Conservation (phyloP, 2,113 vertebrate genomes). For the Xenopus borealis region DNA sequence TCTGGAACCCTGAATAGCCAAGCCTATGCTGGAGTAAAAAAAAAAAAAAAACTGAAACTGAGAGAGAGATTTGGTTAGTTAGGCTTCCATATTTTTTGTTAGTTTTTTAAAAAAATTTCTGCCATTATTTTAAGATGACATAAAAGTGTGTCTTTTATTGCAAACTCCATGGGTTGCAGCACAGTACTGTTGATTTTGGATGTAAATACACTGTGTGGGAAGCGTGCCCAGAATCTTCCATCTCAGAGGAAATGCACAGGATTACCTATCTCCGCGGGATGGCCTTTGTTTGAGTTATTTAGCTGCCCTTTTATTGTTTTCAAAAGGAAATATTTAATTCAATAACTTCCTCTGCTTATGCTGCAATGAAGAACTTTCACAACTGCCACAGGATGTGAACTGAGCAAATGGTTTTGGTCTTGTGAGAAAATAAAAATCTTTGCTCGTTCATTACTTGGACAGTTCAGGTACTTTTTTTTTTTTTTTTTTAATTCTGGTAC, state of each 20-base stretch:
- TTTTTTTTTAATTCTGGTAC: no score
- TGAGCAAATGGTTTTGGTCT: conserved; percentile 20
- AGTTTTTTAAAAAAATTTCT: no score
- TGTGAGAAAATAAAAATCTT: no score
- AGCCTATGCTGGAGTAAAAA: no score
- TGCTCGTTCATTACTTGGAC: background rate
- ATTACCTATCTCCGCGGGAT: conserved; percentile 19
- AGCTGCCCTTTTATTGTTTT: conserved; percentile 58
- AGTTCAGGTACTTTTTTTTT: no score
- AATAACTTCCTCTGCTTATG: conserved; percentile 54
- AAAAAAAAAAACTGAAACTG: no score
- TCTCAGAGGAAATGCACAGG: conserved; percentile 31
- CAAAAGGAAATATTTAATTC: conserved; percentile 61
- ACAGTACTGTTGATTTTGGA: conserved; percentile 29
- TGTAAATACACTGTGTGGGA: conserved; percentile 22
- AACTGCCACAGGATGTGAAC: conserved; percentile 40
- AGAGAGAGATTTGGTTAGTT: no score
- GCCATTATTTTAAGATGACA: no score
- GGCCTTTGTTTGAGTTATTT: conserved; percentile 25
- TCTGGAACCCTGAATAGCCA: no score
- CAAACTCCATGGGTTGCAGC: background rate
- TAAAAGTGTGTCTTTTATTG: no score
- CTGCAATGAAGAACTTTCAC: conserved; percentile 9
- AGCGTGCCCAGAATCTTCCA: conserved; percentile 20
- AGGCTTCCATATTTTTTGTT: no score